A percentile compares a stretch with the other conserved stretches of the same genome.
Evolutionary conservation across 2,888 invertebrate genomes (phyloP).

Genomic region (Zaprionus bogoriensis): DNA sequence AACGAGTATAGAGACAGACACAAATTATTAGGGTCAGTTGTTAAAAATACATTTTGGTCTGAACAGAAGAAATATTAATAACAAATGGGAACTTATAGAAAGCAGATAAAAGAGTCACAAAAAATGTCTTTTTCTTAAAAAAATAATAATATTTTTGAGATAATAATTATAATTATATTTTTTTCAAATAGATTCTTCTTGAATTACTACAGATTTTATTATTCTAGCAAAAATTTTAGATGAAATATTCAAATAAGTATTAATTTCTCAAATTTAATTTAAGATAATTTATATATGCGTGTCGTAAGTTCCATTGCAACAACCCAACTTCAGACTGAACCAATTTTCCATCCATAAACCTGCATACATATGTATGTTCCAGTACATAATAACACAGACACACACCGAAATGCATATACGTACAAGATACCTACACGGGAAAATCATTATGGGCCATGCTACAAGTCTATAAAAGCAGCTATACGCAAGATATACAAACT

Average conservation of each 20-base stretch:
- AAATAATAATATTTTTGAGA: no score
- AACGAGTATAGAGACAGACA: slow-evolving; percentile 12
- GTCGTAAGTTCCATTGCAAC: background rate
- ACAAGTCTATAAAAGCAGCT: slow-evolving; percentile 55
- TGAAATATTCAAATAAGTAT: no score
- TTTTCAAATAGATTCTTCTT: no score
- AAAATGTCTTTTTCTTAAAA: no score
- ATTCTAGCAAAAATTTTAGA: no score
- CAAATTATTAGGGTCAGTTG: slow-evolving; percentile 49
- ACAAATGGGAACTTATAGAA: background rate
- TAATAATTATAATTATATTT: no score
- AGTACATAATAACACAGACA: slow-evolving; percentile 2
- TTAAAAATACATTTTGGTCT: slow-evolving; percentile 45
- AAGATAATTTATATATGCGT: no score
- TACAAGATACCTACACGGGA: slow-evolving; percentile 27
- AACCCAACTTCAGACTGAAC: background rate
- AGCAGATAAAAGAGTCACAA: background rate
- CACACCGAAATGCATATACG: slow-evolving; percentile 6
- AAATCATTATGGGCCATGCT: slow-evolving; percentile 45
- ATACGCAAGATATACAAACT: slow-evolving; percentile 48
- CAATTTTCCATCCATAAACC: background rate
- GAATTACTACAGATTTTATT: no score
- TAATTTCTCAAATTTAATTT: no score
- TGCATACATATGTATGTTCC: slow-evolving; percentile 21
- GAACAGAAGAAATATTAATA: slow-evolving; percentile 14